Percentiles rank a stretch among this genome's conserved stretches.
Conservation (phyloP, 2,797 vertebrate species). For the Vespertilio murinus region DNA sequence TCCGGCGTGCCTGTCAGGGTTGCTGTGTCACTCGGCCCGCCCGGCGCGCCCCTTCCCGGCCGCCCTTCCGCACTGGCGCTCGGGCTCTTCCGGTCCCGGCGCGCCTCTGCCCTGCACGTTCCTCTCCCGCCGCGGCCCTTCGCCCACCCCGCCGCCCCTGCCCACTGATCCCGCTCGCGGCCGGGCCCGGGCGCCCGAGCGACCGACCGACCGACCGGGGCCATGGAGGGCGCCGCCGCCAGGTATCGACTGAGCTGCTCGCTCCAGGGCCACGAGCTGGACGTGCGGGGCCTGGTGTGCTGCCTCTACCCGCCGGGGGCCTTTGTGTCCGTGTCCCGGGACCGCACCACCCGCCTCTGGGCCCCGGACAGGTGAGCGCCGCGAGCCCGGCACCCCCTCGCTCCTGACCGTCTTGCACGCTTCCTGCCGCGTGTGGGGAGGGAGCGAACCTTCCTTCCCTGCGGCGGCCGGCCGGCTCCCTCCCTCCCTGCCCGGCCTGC, state of each 20-base stretch:
- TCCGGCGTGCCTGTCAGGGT: conserved; percentile 37
- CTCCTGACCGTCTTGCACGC: not conserved
- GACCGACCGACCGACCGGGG: not conserved
- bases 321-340: conserved; percentile 96
- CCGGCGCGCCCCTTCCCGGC: conserved; percentile 18
- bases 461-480: no score
- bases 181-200: not conserved
- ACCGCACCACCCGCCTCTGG: conserved; percentile 96
- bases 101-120: not conserved
- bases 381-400: not conserved
- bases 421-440: not conserved
- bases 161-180: not conserved
- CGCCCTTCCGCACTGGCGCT: conserved; percentile 46
- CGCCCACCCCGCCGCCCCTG: not conserved
- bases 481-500: not conserved
- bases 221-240: conserved; percentile 79
- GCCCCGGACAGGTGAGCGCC: conserved; percentile 90
- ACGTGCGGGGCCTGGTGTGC: conserved; percentile 91
- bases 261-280: conserved; percentile 93
- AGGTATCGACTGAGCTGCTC: conserved; percentile 93
- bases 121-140: not conserved
- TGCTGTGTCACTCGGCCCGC: conserved; percentile 83
- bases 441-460: not conserved
- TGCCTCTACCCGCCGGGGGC: conserved; percentile 88
- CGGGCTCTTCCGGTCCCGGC: conserved; percentile 43